Evolutionary conservation across 2,113 vertebrate species (phyloP), one percentile per base, ranked within the genome.

Genomic region (Chauna torquata): DNA sequence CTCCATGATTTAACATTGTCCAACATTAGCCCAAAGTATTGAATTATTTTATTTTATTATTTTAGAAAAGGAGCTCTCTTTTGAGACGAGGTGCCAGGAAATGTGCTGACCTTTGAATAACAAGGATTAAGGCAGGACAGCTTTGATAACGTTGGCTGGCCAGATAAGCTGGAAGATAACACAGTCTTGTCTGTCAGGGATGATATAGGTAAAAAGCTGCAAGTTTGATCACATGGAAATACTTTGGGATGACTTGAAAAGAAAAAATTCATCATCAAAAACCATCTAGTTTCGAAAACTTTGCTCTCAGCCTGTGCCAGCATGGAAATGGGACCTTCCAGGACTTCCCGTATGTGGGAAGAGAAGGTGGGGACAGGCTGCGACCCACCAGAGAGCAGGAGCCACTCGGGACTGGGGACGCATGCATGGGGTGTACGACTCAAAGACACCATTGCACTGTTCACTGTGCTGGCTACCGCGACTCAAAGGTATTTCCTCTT

Each of bases 391-490:
- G 58, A 42, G 50, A 61, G 13, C 34, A 0, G 0, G 24, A 66
- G 68, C 42, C 54, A 19, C 9, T 19, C 2, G 0, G 50, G 24
- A 16, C 52, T 55, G 32, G 23, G n/a, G 40, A 30, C 75, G 50
- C 1, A 0, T 20, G 16, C 11, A 5, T 25, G 7, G 66, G 36
- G 27, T 4, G 28, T 28, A 27, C 0, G 2, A 30, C 13, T 20
- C 34, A n/a, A 59, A 75, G 45, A 22, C 38, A 27, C 18, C 7
- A 6, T 12, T 36, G 45, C 19, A 47, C 52, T 5, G 5, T 23
- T 88, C 34, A 19, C 11, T 28, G 0, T 3, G 8, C 12, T 49
- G 49, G 22, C 49, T 49, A 11, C 49, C 23, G 49, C 57, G 68
- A 50, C 22, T 93, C 54, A 22, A 12, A 38, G 66, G 3, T 12